Conservation (phyloP, 2,113 vertebrate genomes). For the Tor tambroides region DNA sequence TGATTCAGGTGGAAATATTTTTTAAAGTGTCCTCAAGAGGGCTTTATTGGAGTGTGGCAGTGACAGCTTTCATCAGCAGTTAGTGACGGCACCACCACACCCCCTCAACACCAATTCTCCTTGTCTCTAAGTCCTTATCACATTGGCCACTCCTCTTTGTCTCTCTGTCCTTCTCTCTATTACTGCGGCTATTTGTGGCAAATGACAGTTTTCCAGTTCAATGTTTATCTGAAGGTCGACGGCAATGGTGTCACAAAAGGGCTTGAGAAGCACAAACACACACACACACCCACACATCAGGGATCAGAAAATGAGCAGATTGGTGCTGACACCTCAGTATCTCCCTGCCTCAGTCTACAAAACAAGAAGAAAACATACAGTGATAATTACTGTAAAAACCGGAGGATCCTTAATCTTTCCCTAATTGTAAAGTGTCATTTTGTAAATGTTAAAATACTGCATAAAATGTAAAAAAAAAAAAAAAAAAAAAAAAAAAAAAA, state of each 20-base stretch:
- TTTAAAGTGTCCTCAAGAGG: slow-evolving; percentile 9
- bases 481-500: neutral
- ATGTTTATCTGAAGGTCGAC: slow-evolving; percentile 40
- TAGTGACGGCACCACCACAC: slow-evolving; percentile 10
- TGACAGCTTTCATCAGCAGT: slow-evolving; percentile 39
- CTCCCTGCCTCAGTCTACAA: neutral
- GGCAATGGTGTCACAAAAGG: slow-evolving; percentile 21
- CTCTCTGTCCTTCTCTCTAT: slow-evolving; percentile 30
- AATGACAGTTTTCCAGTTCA: slow-evolving; percentile 38
- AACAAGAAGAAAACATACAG: neutral
- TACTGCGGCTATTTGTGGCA: slow-evolving; percentile 46
- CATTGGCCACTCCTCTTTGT: slow-evolving; percentile 1
- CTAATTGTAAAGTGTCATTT: neutral
- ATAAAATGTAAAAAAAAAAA: neutral
- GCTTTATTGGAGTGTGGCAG: slow-evolving; percentile 24
- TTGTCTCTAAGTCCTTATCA: neutral
- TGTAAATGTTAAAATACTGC: neutral
- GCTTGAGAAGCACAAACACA: neutral
- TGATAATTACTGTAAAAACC: neutral
- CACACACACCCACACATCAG: neutral
- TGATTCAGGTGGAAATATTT: slow-evolving; percentile 26
- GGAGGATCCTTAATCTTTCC: neutral
- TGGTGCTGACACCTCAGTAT: neutral
- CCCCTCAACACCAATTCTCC: neutral
- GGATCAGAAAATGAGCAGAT: neutral